Base-by-base conservation (phyloP, 2,113 vertebrate genomes). In the Petrocephalus microphthalmus region DNA sequence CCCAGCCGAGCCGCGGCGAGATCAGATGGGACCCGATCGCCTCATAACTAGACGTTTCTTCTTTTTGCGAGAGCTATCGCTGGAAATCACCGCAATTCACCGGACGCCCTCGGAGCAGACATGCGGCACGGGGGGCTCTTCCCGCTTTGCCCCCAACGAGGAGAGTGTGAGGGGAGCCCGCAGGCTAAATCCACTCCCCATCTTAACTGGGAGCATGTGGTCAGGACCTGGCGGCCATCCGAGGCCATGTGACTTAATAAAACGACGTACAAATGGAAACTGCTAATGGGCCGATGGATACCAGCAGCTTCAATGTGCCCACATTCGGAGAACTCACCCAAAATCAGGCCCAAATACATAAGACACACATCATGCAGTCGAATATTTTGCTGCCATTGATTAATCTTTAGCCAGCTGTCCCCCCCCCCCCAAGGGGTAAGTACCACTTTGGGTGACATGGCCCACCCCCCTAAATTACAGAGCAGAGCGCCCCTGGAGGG, bases 391-490 rank as follows among this genome's bases (percentile, higher is more conserved):
- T 74, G 67, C 67, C 29, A 37, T 17, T 37, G 67, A 74, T 29
- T 74, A 74, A 74, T 74, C 67, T 33, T 74, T 6, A 15, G 5
- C 13, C 67, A 37, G 67, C 29, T 42, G 42, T 42, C n/a, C n/a
- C 42, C 71, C 88, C 85, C 37, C 84, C 89, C 82, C 47, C 85
- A 57, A 78, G 51, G 88, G 89, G 92, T 94, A 94, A 95, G 91
- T 91, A 93, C 90, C 90, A 92, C 91, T 91, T 90, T 92, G 87
- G 84, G 89, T 93, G 94, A 94, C 94, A 94, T 11, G 90, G 91
- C 89, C 90, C 92, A 91, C 91, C 92, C 93, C 42, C 64, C 89
- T 90, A 92, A 91, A 95, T 95, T 94, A 95, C 90, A 91, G 71
- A 91, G 90, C 57, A 74, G 22, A 81, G 60, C 87, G 89, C 53